Base-by-base conservation (phyloP, 2,113 vertebrate genomes). In the Synchiropus splendidus region DNA sequence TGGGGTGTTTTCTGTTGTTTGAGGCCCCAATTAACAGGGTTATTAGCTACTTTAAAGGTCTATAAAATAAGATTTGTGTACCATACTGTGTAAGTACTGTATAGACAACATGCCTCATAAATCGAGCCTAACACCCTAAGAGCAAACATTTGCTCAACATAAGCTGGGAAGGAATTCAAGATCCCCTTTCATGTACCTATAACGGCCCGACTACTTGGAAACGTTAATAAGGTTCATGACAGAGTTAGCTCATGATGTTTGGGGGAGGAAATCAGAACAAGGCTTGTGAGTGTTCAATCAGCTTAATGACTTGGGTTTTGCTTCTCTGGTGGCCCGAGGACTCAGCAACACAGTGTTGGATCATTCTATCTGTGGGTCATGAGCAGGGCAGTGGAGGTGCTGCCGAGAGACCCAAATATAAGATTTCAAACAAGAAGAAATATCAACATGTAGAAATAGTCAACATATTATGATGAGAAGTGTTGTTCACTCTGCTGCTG, bases 81-180 rank as follows among this genome's bases (percentile, higher is more conserved):
- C 16, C 16, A 5, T 16, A 40, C 30, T 33, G 40, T 27, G 17
- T 2, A 40, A n/a, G 18, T 10, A 18, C 16, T 39, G 17, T 57
- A 33, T n/a, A 17, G 14, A 10, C 16, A 32, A n/a, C 27, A 16
- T 14, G 11, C 15, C 13, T 38, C 14, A 18, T 11, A 50, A 17
- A 49, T 31, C 18, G 44, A 10, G 31, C 16, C 31, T 47, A 42
- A 46, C 12, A 17, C 16, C n/a, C n/a, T 10, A 18, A 10, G 33
- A 51, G 42, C 13, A 39, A 41, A 45, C 30, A 18, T 42, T 51
- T 51, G 6, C 6, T 4, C 15, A 37, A 30, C 3, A 16, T 39
- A 43, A 10, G 40, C 30, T 30, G 34, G 43, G 0, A 5, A 30
- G 15, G 30, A 17, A 42, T 38, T 39, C 40, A 36, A 44, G 42